Percentiles rank a stretch among this genome's conserved stretches.
phyloP scores from a whole-genome alignment of 2,797 vertebrate genomes.

The Chelon labrosus region DNA sequence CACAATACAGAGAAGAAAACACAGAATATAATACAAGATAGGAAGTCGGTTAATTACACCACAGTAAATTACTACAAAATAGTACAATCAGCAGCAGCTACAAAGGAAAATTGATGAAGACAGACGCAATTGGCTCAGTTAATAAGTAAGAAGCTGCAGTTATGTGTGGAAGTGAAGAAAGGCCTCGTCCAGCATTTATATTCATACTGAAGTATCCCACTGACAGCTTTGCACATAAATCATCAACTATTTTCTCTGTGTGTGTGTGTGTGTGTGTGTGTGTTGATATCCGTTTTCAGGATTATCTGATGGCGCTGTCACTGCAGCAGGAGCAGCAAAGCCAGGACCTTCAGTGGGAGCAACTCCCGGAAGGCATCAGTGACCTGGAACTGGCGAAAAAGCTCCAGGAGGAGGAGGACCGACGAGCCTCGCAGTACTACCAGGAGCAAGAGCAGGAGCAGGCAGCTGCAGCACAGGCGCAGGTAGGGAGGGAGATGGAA shows the following conservation, averaged over 20 bases:
- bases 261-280: not conserved
- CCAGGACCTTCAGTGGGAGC: conserved; percentile 95
- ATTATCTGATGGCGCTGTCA: conserved; percentile 98
- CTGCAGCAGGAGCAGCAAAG: conserved; percentile 99
- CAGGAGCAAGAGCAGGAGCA: conserved; percentile 97
- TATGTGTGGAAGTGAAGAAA: not conserved
- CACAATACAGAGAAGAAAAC: conserved; percentile 1
- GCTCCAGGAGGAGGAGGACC: conserved; percentile 97
- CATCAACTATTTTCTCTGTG: not conserved
- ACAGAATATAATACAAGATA: conserved; percentile 9
- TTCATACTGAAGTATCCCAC: not conserved
- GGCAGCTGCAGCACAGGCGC: conserved; percentile 82
- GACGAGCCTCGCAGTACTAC: conserved; percentile 96
- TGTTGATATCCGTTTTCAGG: conserved; percentile 79
- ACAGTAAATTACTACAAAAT: not conserved
- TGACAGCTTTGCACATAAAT: conserved; percentile 11
- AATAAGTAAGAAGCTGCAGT: conserved; percentile 5
- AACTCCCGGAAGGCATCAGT: conserved; percentile 96
- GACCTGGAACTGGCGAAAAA: conserved; percentile 98
- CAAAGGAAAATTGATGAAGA: conserved; percentile 1
- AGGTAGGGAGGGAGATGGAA: conserved; percentile 76
- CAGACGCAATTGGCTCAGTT: not conserved
- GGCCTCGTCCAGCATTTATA: too few species aligned
- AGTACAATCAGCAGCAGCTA: not conserved
- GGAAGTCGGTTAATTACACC: not conserved